Percentiles rank a stretch among this genome's conserved stretches.
These are phyloP conservation scores for Calycopis cecrops DNA, from an alignment of 1,140 invertebrate genomes.

Conservation along the genomic window DNA sequence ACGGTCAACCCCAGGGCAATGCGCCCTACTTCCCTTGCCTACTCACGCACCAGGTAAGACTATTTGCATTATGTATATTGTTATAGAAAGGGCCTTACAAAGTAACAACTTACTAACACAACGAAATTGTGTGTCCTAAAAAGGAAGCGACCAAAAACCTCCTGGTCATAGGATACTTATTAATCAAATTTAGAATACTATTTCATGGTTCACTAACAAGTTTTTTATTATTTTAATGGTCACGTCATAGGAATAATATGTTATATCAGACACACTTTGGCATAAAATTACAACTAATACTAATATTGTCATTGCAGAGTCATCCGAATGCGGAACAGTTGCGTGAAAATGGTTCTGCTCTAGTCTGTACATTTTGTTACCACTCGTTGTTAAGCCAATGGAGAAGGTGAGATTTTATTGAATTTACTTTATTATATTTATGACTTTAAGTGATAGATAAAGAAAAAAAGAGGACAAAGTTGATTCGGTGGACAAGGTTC, in stretches of 20 bases:
- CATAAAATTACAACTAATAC: background rate
- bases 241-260: too few relatives aligned
- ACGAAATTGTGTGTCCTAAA: too few relatives aligned
- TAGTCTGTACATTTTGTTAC: conserved; percentile 96
- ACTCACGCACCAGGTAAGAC: conserved; percentile 78
- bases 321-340: conserved; percentile 88
- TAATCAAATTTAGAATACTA: too few relatives aligned
- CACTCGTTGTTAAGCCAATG: conserved; percentile 93
- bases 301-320: conserved; percentile 58
- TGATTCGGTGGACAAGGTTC: too few relatives aligned
- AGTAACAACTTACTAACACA: too few relatives aligned
- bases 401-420: conserved; percentile 77
- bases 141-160: too few relatives aligned
- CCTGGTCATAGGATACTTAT: too few relatives aligned
- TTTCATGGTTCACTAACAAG: too few relatives aligned
- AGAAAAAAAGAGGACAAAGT: too few relatives aligned
- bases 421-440: background rate
- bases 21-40: conserved; percentile 88
- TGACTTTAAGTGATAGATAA: background rate
- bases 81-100: too few relatives aligned
- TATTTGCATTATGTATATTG: too few relatives aligned
- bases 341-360: conserved; percentile 89
- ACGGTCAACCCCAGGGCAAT: conserved; percentile 86
- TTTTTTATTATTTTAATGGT: too few relatives aligned
- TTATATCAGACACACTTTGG: background rate